Conservation (phyloP, 2,797 vertebrate genomes). For the Masticophis lateralis region DNA sequence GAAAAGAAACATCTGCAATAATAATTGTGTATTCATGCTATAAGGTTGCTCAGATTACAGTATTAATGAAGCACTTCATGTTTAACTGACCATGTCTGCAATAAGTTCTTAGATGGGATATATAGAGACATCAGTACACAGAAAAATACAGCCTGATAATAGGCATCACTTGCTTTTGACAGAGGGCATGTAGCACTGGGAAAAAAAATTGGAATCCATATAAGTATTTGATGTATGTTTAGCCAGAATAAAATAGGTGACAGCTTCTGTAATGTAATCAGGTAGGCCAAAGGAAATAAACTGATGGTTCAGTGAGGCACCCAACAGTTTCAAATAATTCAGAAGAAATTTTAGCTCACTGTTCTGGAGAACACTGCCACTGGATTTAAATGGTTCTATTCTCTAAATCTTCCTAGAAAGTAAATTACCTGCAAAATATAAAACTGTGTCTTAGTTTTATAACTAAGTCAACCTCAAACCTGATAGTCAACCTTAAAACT, state of each 20-base stretch:
- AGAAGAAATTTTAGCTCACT: neutral
- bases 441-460: neutral
- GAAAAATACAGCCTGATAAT: conserved; percentile 5
- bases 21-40: neutral
- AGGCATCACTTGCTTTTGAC: neutral
- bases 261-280: neutral
- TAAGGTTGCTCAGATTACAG: conserved; percentile 35
- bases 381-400: neutral
- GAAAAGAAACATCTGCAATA: conserved; percentile 36
- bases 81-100: conserved; percentile 37
- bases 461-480: neutral
- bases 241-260: neutral
- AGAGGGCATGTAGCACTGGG: neutral
- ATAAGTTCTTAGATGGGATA: neutral
- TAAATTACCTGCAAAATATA: neutral
- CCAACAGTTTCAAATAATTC: neutral
- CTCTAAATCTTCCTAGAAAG: neutral
- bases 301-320: neutral
- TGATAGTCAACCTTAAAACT: neutral
- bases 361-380: neutral
- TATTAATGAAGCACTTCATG: neutral
- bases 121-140: neutral
- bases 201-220: neutral
- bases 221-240: neutral
- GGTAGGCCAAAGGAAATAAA: neutral